Evolutionary conservation across 1,140 invertebrate genomes (phyloP), one percentile per base, ranked within the genome.

Genomic region (Drosophila dunni): DNA sequence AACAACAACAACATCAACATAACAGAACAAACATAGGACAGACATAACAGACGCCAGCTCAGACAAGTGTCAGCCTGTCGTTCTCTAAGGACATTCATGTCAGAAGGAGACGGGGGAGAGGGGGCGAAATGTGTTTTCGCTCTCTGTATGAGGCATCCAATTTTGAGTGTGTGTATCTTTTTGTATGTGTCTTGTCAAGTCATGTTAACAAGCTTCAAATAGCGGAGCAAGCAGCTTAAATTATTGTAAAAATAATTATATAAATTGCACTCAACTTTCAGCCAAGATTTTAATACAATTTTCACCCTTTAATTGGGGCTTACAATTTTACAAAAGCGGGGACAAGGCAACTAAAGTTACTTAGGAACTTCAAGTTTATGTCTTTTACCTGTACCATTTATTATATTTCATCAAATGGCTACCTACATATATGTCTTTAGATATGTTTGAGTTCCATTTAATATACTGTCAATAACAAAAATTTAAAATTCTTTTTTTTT

Each of bases 151-250:
- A 58, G 46, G 61, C 40, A 68, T 56, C 73, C 66, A 76, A 84
- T 65, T 57, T 75, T 60, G 20, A 58, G 48, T 33, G 56, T 58
- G 33, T 46, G 13, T 60, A 50, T 45, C 56, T 70, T 20, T 58
- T 13, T 70, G 50, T 40, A 62, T 65, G 68, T 63, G 38, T 40
- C 53, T 73, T 62, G 58, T 77, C 62, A 75, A 78, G 82, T 81
- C 78, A 81, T 86, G 75, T 81, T 86, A 81, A 79, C 82, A 79
- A 66, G 72, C 58, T 60, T 72, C 57, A 75, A 79, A 51, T 64
- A 42, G 46, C 48, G 46, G 6, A 40, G 54, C 44, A 68, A 71
- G 60, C 51, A 50, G 63, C 17, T 56, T 54, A 65, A 50, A 72
- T 60, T 72, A 64, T 64, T 56, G 40, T 56, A 20, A 70, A 64